These are phyloP conservation scores for Anhinga anhinga DNA, from an alignment of 2,113 vertebrate species.

Conservation along the genomic window DNA sequence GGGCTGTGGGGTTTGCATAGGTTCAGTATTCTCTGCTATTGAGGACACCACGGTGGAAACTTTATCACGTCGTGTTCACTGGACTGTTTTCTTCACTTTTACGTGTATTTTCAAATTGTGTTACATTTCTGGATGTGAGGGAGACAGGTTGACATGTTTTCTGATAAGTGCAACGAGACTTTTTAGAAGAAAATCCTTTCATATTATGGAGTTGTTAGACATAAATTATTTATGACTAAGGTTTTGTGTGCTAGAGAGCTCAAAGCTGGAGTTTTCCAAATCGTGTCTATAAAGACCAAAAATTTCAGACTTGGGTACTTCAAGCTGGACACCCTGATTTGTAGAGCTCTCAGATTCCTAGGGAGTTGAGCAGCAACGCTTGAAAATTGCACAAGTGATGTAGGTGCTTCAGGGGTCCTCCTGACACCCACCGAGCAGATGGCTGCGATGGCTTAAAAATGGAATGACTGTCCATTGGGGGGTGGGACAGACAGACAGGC, in stretches of 20 bases:
- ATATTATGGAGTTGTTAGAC: not conserved
- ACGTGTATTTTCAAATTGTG: not conserved
- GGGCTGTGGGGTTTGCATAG: not conserved
- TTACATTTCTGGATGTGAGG: not conserved
- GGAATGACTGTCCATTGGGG: accelerated
- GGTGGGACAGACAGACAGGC: not conserved
- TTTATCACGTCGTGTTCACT: accelerated
- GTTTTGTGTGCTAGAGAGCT: not conserved
- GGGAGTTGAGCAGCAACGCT: not conserved
- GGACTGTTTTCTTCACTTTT: not conserved
- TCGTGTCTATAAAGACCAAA: not conserved
- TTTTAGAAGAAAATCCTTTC: not conserved
- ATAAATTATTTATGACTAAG: not conserved
- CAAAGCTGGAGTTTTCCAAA: not conserved
- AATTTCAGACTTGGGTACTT: not conserved
- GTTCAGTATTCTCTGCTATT: accelerated
- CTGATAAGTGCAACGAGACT: not conserved
- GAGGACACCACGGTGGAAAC: not conserved
- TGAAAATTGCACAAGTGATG: not conserved
- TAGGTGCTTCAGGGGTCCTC: not conserved
- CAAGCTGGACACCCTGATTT: not conserved
- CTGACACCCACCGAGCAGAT: not conserved
- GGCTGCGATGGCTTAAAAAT: too few species aligned
- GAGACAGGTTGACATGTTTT: not conserved
- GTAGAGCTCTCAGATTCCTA: not conserved